phyloP scores from a whole-genome alignment of 2,797 vertebrate species.

The Epinephelus coioides region DNA sequence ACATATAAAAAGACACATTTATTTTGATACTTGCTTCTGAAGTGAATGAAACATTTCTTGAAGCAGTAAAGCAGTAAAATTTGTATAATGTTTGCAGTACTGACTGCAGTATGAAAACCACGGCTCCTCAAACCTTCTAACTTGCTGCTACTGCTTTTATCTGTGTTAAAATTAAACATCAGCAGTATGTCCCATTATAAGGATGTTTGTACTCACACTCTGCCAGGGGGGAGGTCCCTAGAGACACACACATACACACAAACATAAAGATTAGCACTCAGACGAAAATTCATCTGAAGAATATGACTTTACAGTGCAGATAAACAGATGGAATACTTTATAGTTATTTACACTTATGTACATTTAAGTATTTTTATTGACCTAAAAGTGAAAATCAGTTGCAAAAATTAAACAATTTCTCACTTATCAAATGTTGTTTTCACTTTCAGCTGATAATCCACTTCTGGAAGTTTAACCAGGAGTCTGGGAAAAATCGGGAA shows the following conservation, averaged over 20 bases:
- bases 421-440: conserved; percentile 98
- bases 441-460: conserved; percentile 98
- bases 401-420: conserved; percentile 45
- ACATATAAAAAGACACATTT: neutral
- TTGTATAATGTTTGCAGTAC: neutral
- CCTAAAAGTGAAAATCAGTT: neutral
- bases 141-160: conserved; percentile 17
- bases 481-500: conserved; percentile 83
- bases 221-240: conserved; percentile 87
- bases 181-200: conserved; percentile 31
- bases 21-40: neutral
- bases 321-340: neutral
- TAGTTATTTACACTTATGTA: too few species aligned
- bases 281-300: neutral
- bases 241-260: conserved; percentile 49
- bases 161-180: conserved; percentile 38
- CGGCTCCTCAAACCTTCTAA: neutral
- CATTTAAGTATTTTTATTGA: neutral
- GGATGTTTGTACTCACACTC: conserved; percentile 85
- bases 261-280: neutral
- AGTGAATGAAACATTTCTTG: neutral
- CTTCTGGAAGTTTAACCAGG: conserved; percentile 95
- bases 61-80: neutral
- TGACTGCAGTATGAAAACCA: neutral
- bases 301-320: neutral